These are phyloP conservation scores for Perca flavescens DNA, from an alignment of 2,113 vertebrate species.

Conservation along the genomic window DNA sequence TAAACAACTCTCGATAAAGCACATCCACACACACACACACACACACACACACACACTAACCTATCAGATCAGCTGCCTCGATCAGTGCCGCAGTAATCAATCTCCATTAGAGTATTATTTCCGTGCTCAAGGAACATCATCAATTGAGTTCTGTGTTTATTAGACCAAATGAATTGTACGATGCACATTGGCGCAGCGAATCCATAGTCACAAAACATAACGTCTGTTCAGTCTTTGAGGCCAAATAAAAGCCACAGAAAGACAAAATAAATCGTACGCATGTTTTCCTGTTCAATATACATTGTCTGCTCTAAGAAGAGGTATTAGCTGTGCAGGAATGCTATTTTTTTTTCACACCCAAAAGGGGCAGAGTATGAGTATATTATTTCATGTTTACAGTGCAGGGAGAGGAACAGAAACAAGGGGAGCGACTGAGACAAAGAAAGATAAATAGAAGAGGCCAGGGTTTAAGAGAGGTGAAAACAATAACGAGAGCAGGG, in stretches of 20 bases:
- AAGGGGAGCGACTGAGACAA: slow-evolving; percentile 25
- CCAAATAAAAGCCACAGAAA: not conserved
- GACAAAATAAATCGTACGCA: not conserved
- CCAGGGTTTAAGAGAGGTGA: slow-evolving; percentile 48
- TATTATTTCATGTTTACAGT: slow-evolving; percentile 50
- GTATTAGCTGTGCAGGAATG: not conserved
- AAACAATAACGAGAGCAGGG: slow-evolving; percentile 48
- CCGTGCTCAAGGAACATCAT: slow-evolving; percentile 29
- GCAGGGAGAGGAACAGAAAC: slow-evolving; percentile 7
- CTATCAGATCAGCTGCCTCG: slow-evolving; percentile 38
- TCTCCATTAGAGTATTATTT: slow-evolving; percentile 58
- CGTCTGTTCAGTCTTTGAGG: not conserved
- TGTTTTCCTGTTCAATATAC: not conserved
- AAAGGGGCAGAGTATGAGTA: not conserved
- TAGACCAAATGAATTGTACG: slow-evolving; percentile 24
- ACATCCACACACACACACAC: no score
- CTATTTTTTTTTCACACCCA: slow-evolving; percentile 22
- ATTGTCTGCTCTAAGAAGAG: not conserved
- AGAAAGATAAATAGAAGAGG: slow-evolving; percentile 47
- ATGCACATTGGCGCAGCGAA: slow-evolving; percentile 15
- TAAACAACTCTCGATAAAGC: slow-evolving; percentile 45
- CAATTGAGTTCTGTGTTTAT: slow-evolving; percentile 39
- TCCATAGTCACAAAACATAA: slow-evolving; percentile 28
- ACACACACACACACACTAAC: slow-evolving; percentile 31
- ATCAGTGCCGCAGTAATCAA: slow-evolving; percentile 55